A percentile compares a stretch with the other conserved stretches of the same genome.
These are phyloP conservation scores for Enteromius viviparus DNA, from an alignment of 2,797 vertebrate genomes.

Conservation along the genomic window DNA sequence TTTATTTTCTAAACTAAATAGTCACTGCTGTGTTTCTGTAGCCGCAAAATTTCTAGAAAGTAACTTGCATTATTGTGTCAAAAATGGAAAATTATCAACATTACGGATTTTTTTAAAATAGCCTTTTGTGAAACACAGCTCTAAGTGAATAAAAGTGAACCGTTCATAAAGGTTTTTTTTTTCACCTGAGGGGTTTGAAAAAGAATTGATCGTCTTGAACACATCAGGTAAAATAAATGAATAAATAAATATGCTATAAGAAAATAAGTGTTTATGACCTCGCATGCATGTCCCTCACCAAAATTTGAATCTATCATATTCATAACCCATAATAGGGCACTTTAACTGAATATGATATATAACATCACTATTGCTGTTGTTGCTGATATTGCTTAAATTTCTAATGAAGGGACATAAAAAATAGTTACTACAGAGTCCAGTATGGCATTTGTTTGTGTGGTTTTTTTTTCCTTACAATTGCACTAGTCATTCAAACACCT, in stretches of 20 bases:
- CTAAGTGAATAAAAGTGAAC: too few species aligned
- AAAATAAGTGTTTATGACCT: too few species aligned
- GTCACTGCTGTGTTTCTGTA: background rate
- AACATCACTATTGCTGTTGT: background rate
- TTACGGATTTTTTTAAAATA: too few species aligned
- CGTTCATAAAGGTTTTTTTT: too few species aligned
- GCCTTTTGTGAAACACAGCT: too few species aligned
- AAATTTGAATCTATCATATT: too few species aligned
- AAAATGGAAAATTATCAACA: background rate
- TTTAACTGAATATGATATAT: background rate
- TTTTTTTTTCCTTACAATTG: constrained; percentile 1
- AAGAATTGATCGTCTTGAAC: too few species aligned
- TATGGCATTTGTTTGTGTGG: background rate
- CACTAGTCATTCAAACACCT: constrained; percentile 1
- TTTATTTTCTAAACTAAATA: background rate
- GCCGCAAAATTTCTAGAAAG: background rate
- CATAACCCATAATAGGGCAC: too few species aligned
- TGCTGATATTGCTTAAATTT: background rate
- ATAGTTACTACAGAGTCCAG: background rate
- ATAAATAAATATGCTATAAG: too few species aligned
- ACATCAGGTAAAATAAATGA: too few species aligned
- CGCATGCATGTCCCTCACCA: too few species aligned
- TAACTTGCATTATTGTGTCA: background rate
- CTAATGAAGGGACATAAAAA: background rate
- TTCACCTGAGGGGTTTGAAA: too few species aligned